Evolutionary conservation across 2,888 invertebrate genomes (phyloP).

Genomic region (Campoletis raptor): DNA sequence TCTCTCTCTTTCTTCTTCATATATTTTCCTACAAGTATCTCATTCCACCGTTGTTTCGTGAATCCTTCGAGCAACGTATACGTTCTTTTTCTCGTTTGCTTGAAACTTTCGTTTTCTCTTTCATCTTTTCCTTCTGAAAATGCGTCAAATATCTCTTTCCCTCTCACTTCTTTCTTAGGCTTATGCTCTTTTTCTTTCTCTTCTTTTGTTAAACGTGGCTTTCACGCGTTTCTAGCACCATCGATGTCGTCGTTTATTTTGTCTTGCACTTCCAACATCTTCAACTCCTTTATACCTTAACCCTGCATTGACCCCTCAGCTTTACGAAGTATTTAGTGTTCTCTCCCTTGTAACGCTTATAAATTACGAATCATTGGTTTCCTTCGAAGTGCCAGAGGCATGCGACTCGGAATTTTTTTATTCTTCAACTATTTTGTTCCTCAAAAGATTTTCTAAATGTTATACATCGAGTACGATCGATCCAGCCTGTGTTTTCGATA

Average conservation of each 20-base stretch:
- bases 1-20: conserved; percentile 14
- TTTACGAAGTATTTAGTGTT: conserved; percentile 73
- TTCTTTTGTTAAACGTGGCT: conserved; percentile 14
- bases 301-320: conserved; percentile 36
- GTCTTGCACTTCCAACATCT: conserved; percentile 28
- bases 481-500: not conserved
- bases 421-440: conserved; percentile 10
- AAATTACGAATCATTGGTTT: conserved; percentile 83
- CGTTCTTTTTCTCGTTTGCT: conserved; percentile 24
- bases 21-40: conserved; percentile 30
- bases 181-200: not conserved
- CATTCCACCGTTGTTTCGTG: conserved; percentile 17
- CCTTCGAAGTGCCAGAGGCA: conserved; percentile 78
- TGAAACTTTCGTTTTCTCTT: conserved; percentile 47
- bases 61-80: not conserved
- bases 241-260: conserved; percentile 26
- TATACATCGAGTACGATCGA: not conserved
- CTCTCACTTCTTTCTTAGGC: not conserved
- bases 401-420: conserved; percentile 73
- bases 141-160: conserved; percentile 1
- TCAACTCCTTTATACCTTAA: conserved; percentile 47
- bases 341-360: conserved; percentile 76
- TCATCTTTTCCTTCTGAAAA: conserved; percentile 34
- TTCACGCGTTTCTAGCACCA: conserved; percentile 41
- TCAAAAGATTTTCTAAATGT: not conserved